phyloP scores from a whole-genome alignment of 1,140 invertebrate species.

The Phymastichus coffea region DNA sequence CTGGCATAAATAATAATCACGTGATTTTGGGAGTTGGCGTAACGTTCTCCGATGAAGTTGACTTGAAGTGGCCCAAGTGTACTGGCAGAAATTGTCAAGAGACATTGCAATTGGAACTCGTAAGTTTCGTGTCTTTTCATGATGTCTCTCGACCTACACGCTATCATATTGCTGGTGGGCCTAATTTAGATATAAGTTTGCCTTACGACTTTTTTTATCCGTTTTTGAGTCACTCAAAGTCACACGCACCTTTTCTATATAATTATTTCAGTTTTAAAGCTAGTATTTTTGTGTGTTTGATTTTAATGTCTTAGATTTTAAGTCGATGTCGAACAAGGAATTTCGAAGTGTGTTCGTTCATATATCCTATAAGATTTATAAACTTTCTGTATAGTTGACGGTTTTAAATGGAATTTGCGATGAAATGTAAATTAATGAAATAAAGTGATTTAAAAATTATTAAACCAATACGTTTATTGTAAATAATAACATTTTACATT shows the following conservation, averaged over 20 bases:
- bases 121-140: constrained; percentile 61
- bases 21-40: constrained; percentile 47
- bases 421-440: too few species aligned
- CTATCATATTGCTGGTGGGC: constrained; percentile 60
- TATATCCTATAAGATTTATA: too few species aligned
- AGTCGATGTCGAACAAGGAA: too few species aligned
- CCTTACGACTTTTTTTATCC: constrained; percentile 75
- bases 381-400: too few species aligned
- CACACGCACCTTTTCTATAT: constrained; percentile 2
- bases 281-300: neutral
- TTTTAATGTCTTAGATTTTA: neutral
- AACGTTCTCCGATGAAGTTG: constrained; percentile 41
- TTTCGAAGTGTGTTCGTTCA: too few species aligned
- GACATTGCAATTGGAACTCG: constrained; percentile 38
- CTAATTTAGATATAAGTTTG: constrained; percentile 63
- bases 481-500: constrained; percentile 13
- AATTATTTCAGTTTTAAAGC: neutral
- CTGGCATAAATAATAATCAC: constrained; percentile 44
- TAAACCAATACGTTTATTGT: constrained; percentile 8
- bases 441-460: neutral
- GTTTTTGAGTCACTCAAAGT: constrained; percentile 50
- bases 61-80: constrained; percentile 47
- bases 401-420: too few species aligned
- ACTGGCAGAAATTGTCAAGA: constrained; percentile 37
- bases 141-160: constrained; percentile 59